Base-by-base conservation (phyloP, 2,113 vertebrate genomes). In the Hirundichthys speculiger region DNA sequence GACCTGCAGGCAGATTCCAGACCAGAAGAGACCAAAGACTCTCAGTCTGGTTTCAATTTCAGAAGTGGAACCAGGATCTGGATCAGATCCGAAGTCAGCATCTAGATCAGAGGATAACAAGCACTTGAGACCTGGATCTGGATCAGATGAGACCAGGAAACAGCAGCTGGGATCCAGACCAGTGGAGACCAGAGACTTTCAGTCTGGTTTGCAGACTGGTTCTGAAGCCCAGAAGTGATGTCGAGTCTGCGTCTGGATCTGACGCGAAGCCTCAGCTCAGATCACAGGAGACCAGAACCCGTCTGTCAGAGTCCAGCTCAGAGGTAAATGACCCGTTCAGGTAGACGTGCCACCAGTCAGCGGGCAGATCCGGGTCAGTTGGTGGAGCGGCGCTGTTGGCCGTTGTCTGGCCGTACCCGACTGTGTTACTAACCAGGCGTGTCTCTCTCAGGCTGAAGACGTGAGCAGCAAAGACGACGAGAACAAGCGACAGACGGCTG, bases 1-100 rank as follows among this genome's bases (percentile, higher is more conserved):
- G 84, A 75, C 47, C 24, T 43, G 11, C 16, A 25, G 30, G 5
- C 15, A n/a, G 7, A 48, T 47, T 21, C 22, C 21, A 27, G n/a
- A 41, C 38, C 21, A 34, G 13, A 52, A 16, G 19, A 42, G 6
- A 5, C 13, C 15, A n/a, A 14, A 49, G 4, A 27, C 22, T 15
- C 15, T 13, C n/a, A 40, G 18, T 4, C 12, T 1, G 19, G 16
- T 8, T 38, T 43, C n/a, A 53, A 49, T 39, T 2, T 20, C 60
- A 12, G 15, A 42, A 42, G 12, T 24, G 13, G 4, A 19, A 8
- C 13, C 16, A 9, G 22, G 5, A 42, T 18, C 9, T 18, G 40
- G 30, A 56, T 53, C 30, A 38, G 16, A 53, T 6, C 40, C 18
- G 10, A 30, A 46, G 13, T 15, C 25, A 18, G 14, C n/a, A 41